phyloP scores from a whole-genome alignment of 2,888 invertebrate genomes.

The Thera britannica region DNA sequence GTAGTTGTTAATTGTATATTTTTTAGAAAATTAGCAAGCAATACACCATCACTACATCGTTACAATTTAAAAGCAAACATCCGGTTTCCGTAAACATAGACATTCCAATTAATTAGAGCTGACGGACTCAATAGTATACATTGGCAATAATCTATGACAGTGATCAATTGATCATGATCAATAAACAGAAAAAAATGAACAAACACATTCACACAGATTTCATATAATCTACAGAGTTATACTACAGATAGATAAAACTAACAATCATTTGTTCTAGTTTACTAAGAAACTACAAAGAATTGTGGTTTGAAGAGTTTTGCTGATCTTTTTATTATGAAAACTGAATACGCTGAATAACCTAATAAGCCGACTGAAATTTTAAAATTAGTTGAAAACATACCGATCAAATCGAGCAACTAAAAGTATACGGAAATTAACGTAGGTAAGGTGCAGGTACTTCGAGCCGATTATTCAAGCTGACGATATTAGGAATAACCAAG shows the following conservation, averaged over 20 bases:
- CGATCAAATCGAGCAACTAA: background rate
- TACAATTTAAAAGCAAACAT: conserved; percentile 16
- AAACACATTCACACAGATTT: conserved; percentile 19
- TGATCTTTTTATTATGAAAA: too few relatives aligned
- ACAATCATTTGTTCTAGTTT: too few relatives aligned
- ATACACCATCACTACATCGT: conserved; percentile 9
- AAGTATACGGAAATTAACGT: conserved; percentile 6
- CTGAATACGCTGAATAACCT: too few relatives aligned
- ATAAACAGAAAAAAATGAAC: conserved; percentile 12
- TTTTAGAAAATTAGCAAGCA: conserved; percentile 8
- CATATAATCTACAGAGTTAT: background rate
- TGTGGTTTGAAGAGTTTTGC: too few relatives aligned
- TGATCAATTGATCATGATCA: conserved; percentile 2
- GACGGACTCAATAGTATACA: conserved; percentile 2
- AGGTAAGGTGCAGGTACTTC: background rate
- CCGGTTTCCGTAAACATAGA: conserved; percentile 12
- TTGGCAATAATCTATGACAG: background rate
- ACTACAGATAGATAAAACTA: background rate
- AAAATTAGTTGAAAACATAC: background rate
- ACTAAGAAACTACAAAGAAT: too few relatives aligned
- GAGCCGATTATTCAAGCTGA: conserved; percentile 19
- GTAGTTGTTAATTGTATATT: too few relatives aligned
- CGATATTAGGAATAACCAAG: conserved; percentile 39
- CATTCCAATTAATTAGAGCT: conserved; percentile 5
- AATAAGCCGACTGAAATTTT: too few relatives aligned